Conservation (phyloP, 2,888 invertebrate genomes). For the Leptopilina drosophilae region DNA sequence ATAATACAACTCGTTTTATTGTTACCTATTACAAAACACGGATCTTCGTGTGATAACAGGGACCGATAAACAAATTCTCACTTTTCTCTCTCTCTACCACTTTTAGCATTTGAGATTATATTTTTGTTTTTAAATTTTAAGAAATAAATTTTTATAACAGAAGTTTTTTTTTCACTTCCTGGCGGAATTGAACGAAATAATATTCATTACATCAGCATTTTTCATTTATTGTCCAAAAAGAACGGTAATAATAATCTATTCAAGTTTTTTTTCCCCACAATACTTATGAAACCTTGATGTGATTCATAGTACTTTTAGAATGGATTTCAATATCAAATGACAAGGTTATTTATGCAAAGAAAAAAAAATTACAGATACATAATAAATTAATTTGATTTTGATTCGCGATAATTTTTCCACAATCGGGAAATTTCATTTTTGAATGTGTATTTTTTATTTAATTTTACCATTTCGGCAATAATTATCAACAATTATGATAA, state of each 20-base stretch:
- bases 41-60: constrained; percentile 48
- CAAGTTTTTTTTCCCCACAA: background rate
- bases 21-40: constrained; percentile 35
- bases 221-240: constrained; percentile 12
- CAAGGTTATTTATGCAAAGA: constrained; percentile 20
- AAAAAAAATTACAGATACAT: constrained; percentile 1
- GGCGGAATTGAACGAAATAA: background rate
- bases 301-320: constrained; percentile 19
- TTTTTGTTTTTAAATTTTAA: background rate
- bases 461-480: too few relatives aligned
- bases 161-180: background rate
- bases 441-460: background rate
- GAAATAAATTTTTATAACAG: background rate
- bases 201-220: background rate
- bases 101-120: background rate
- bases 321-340: constrained; percentile 19
- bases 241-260: background rate
- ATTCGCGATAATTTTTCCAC: background rate
- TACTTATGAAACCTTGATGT: constrained; percentile 8
- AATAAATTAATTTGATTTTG: constrained; percentile 8
- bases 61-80: constrained; percentile 53
- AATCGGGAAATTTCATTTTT: background rate
- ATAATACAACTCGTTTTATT: constrained; percentile 23
- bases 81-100: background rate
- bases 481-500: too few relatives aligned